Conservation (phyloP, 2,113 vertebrate species). For the Spea bombifrons region DNA sequence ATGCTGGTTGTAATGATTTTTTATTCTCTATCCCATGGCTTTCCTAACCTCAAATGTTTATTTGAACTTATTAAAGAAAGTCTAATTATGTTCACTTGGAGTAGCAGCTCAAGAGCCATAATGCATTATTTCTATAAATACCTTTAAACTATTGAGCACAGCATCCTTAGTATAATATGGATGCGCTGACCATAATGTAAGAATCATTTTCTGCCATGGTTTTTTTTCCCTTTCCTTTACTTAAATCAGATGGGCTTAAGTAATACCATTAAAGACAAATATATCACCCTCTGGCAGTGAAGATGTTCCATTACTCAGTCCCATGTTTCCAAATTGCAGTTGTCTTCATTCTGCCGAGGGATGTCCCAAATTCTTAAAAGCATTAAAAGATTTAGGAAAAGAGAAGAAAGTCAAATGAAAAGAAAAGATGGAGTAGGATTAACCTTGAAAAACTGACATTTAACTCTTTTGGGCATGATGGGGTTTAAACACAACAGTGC, state of each 20-base stretch:
- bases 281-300: slow-evolving; percentile 19
- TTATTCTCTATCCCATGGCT: slow-evolving; percentile 41
- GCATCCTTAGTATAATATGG: slow-evolving; percentile 43
- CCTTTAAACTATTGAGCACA: slow-evolving; percentile 47
- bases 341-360: neutral
- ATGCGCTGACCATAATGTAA: slow-evolving; percentile 43
- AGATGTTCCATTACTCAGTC: slow-evolving; percentile 20
- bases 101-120: slow-evolving; percentile 47
- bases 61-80: slow-evolving; percentile 53
- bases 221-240: slow-evolving; percentile 40
- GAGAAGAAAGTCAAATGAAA: neutral
- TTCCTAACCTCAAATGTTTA: slow-evolving; percentile 40
- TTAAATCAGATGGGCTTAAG: slow-evolving; percentile 38
- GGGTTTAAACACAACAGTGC: no score
- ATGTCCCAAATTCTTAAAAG: slow-evolving; percentile 37
- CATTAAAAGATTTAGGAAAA: slow-evolving; percentile 3
- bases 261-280: slow-evolving; percentile 23
- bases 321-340: slow-evolving; percentile 28
- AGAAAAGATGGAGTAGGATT: no score
- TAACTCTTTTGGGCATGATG: no score
- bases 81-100: slow-evolving; percentile 49
- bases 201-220: slow-evolving; percentile 19
- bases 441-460: no score
- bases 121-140: slow-evolving; percentile 51
- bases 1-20: slow-evolving; percentile 36